Evolutionary conservation across 2,888 invertebrate genomes (phyloP).

Genomic region (Coelopa pilipes): DNA sequence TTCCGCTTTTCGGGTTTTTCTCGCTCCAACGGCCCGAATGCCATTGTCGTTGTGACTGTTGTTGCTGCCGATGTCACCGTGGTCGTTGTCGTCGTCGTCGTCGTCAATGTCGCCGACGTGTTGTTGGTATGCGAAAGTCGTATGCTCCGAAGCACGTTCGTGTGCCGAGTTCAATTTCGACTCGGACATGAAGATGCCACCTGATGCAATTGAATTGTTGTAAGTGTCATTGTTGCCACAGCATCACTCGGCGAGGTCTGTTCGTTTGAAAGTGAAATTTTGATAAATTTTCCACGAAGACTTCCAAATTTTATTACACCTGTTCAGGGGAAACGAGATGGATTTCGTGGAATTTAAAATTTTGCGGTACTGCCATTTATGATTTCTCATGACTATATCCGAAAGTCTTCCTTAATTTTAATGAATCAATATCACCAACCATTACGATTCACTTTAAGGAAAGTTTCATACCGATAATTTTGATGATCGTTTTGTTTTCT

Average conservation of each 20-base stretch:
- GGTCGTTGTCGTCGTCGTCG: background rate
- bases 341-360: no score
- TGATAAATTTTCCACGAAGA: background rate
- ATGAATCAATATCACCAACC: background rate
- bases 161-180: no score
- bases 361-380: no score
- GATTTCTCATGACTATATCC: background rate
- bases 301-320: background rate
- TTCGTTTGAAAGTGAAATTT: constrained; percentile 26
- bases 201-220: background rate
- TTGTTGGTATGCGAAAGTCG: no score
- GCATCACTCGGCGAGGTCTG: background rate
- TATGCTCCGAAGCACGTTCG: no score
- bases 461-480: no score
- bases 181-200: background rate
- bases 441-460: no score
- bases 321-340: no score
- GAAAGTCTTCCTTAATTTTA: background rate
- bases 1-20: background rate
- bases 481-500: no score
- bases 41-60: constrained; percentile 10
- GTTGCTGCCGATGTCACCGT: background rate
- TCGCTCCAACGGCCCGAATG: background rate
- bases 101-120: no score
- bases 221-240: background rate